Base-by-base conservation (phyloP, 2,888 invertebrate species). In the Sinelater perroti region DNA sequence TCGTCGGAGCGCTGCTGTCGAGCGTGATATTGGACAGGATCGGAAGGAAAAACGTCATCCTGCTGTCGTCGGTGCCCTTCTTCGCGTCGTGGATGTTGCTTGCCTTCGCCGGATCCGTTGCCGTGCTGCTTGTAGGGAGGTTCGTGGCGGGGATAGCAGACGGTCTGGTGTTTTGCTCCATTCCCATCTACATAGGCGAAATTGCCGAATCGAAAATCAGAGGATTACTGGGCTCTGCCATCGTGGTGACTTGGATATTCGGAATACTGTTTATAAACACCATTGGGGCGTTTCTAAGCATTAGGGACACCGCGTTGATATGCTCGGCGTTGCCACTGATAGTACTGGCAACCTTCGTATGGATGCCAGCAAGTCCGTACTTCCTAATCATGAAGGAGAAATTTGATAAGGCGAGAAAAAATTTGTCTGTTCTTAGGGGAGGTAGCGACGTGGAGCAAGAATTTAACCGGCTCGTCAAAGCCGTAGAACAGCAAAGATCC, bases 311-410 rank as follows among this genome's bases (percentile, higher is more conserved):
- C 62, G 83, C 83, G 50, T 75, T 79, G 51, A 79, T 84, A 72
- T 85, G 85, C 68, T 78, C 84, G 65, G 72, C 82, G 62, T 78
- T 85, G 51, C 84, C 87, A 3, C 73, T 85, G 16, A 67, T 83
- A 42, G 82, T 85, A 67, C 74, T 86, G 30, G 51, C 84, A 14
- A 78, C 81, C n/a, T 83, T 87, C 72, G 74, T 82, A 31, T 84
- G 83, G 72, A 79, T 87, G 72, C 88, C 88, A n/a, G 89, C 89
- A 77, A 81, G 82, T 1, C 85, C 86, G 0, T 78, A 83, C 47
- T 81, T 75, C 62, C 68, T 75, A 52, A 65, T 81, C 11, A 73
- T 77, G 49, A 75, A 70, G 28, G 73, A 71, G 4, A 66, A 73
- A 2, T 76, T 77, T 50, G 68, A 75, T 1, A 78, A 78, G 20